Conservation (phyloP, 2,888 invertebrate species). For the Troides helena region DNA sequence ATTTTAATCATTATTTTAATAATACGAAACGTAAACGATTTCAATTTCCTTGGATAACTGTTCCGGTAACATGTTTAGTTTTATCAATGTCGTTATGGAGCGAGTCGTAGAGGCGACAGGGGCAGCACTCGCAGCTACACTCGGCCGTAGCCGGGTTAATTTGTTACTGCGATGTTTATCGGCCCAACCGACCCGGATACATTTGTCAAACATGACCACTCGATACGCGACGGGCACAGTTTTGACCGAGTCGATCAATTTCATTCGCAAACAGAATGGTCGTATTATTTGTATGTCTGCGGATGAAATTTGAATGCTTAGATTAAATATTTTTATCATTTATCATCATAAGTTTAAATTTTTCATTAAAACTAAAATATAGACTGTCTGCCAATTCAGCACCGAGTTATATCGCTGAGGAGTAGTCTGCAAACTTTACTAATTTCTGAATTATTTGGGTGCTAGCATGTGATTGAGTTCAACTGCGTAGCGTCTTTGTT, state of each 20-base stretch:
- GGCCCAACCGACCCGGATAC: constrained; percentile 48
- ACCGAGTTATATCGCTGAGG: no score
- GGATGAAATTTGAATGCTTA: background rate
- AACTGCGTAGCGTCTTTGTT: no score
- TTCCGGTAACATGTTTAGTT: constrained; percentile 41
- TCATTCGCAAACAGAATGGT: constrained; percentile 32
- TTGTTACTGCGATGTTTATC: constrained; percentile 65
- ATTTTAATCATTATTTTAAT: background rate
- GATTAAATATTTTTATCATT: background rate
- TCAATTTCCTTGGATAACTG: background rate
- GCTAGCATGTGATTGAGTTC: no score
- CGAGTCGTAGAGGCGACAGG: constrained; percentile 54
- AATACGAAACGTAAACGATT: background rate
- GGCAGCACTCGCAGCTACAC: constrained; percentile 37
- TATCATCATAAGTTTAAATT: no score
- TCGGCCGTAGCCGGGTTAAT: constrained; percentile 55
- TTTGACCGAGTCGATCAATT: constrained; percentile 54
- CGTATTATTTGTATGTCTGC: background rate
- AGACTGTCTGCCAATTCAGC: no score
- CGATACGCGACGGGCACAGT: constrained; percentile 49
- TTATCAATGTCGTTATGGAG: constrained; percentile 62
- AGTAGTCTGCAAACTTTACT: no score
- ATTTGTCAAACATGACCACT: constrained; percentile 55
- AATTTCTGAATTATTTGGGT: no score
- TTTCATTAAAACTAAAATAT: no score